Evolutionary conservation across 2,113 vertebrate species (phyloP).

Genomic region (Isurus oxyrinchus): DNA sequence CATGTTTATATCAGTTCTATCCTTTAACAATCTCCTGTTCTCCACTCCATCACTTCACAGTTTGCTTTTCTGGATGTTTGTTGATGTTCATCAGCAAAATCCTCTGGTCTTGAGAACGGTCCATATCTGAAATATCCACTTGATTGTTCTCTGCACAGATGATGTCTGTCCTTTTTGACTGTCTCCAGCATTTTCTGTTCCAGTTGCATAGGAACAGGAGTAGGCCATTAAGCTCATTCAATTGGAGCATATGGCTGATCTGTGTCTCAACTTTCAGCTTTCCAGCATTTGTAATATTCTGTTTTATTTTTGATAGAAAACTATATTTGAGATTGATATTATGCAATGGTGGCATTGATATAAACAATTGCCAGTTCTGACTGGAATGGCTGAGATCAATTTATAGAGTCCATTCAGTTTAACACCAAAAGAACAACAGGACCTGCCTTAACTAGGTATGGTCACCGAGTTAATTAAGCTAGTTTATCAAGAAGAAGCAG

Average conservation of each 20-base stretch:
- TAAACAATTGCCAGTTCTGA: neutral
- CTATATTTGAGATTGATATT: neutral
- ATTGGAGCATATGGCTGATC: neutral
- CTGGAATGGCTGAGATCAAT: neutral
- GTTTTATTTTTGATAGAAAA: neutral
- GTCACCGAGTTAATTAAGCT: neutral
- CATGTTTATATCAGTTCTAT: neutral
- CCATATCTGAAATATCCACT: neutral
- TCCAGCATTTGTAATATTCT: neutral
- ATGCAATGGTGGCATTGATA: neutral
- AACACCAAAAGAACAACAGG: neutral
- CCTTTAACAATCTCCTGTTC: neutral
- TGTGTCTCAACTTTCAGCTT: neutral
- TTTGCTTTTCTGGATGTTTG: neutral
- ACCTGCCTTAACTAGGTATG: neutral
- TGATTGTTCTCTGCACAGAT: neutral
- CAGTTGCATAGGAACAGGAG: neutral
- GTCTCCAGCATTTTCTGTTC: neutral
- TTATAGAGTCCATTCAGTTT: neutral
- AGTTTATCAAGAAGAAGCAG: neutral
- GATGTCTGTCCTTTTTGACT: neutral
- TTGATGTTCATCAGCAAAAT: neutral
- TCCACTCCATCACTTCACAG: neutral
- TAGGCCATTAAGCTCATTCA: neutral
- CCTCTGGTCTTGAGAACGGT: neutral